Percentiles rank a stretch among this genome's conserved stretches.
Evolutionary conservation across 2,797 vertebrate genomes (phyloP).

Genomic region (Rhincodon typus): DNA sequence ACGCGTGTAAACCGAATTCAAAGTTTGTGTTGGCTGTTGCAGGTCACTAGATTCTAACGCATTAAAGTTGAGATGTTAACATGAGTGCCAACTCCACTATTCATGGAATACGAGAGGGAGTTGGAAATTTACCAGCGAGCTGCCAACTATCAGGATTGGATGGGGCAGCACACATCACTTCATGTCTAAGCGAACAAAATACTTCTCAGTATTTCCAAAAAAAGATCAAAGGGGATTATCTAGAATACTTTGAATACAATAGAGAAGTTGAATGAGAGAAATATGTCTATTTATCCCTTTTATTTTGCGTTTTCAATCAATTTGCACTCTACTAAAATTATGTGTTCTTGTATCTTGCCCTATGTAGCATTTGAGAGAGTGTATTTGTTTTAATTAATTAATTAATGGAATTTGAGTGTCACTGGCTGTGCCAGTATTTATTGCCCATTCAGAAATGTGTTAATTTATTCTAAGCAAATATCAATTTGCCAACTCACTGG

Average conservation of each 20-base stretch:
- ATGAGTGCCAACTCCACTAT: background rate
- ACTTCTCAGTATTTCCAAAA: background rate
- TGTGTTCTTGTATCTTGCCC: background rate
- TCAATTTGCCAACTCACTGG: background rate
- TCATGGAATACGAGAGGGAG: background rate
- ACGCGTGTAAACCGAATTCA: background rate
- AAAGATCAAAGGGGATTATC: background rate
- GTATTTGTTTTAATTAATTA: no score
- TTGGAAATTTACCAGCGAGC: background rate
- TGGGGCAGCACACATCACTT: background rate
- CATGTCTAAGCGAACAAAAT: background rate
- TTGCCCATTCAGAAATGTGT: no score
- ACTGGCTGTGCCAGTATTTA: no score
- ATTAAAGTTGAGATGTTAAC: no score
- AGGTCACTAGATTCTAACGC: background rate
- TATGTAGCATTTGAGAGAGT: background rate
- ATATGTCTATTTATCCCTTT: background rate
- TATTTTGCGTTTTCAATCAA: background rate
- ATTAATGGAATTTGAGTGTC: no score
- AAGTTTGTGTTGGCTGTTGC: background rate
- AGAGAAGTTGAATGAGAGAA: background rate
- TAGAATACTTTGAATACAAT: background rate
- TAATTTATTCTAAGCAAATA: background rate
- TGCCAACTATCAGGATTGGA: no score
- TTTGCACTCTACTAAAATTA: background rate